Evolutionary conservation across 23 tunicate genomes (phyloP).

Genomic region (Botrylloides violaceus): DNA sequence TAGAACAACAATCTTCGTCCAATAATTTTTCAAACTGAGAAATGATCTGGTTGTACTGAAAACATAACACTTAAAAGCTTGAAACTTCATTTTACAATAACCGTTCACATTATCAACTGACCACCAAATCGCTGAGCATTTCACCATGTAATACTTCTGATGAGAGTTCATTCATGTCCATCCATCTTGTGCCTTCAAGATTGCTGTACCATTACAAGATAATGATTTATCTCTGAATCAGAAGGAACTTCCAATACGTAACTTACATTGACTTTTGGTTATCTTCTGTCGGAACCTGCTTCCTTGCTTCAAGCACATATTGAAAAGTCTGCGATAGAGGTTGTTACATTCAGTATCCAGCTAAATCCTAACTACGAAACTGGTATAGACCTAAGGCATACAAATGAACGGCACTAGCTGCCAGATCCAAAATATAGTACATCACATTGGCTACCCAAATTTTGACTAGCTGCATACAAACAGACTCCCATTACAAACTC

Average conservation of each 20-base stretch:
- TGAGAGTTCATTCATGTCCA: not conserved
- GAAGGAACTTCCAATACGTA: too few relatives aligned
- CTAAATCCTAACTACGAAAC: not conserved
- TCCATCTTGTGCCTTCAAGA: slow-evolving; percentile 22
- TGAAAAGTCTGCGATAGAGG: not conserved
- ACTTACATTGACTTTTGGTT: not conserved
- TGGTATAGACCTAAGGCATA: too few relatives aligned
- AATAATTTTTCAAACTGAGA: slow-evolving; percentile 45
- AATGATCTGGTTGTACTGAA: slow-evolving; percentile 41
- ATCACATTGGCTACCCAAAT: too few relatives aligned
- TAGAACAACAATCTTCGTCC: slow-evolving; percentile 51
- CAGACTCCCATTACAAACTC: too few relatives aligned
- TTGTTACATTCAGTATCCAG: not conserved
- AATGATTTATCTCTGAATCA: not conserved
- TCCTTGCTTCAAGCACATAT: not conserved
- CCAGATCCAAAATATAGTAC: too few relatives aligned
- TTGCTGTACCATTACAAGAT: not conserved
- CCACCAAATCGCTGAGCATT: not conserved
- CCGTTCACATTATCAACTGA: too few relatives aligned
- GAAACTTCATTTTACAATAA: not conserved
- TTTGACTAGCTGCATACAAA: too few relatives aligned
- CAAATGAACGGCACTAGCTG: too few relatives aligned
- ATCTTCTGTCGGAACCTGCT: not conserved
- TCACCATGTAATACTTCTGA: slow-evolving; percentile 12
- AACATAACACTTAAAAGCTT: not conserved